A percentile compares a stretch with the other conserved stretches of the same genome.
These are phyloP conservation scores for Masnerella sp. DNA, from an alignment of 2,888 invertebrate genomes.

Conservation along the genomic window DNA sequence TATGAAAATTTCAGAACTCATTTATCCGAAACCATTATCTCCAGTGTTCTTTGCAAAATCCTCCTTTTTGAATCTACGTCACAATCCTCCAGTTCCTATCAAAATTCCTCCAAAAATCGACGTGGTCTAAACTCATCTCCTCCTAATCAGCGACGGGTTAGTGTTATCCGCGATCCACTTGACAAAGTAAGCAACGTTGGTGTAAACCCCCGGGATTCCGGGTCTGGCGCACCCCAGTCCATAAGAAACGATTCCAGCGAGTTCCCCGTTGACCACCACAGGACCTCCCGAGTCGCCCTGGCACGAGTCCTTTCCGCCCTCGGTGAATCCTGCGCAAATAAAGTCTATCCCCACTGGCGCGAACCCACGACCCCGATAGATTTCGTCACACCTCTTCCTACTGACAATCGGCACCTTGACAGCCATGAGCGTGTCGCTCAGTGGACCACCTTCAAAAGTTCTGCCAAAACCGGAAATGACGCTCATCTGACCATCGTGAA, in stretches of 20 bases:
- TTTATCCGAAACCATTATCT: no score
- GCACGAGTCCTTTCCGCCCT: conserved; percentile 50
- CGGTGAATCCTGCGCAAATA: conserved; percentile 31
- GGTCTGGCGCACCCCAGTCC: conserved; percentile 42
- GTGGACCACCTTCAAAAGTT: conserved; percentile 3
- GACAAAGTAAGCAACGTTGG: conserved; percentile 22
- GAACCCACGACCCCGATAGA: conserved; percentile 67
- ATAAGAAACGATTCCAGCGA: conserved; percentile 52
- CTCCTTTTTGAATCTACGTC: no score
- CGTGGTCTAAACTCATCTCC: no score
- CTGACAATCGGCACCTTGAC: conserved; percentile 80
- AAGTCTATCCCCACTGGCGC: conserved; percentile 1
- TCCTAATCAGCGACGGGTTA: no score
- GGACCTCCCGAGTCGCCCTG: conserved; percentile 58
- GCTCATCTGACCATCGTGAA: conserved; percentile 21
- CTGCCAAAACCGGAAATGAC: conserved; percentile 50
- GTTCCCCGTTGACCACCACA: conserved; percentile 17
- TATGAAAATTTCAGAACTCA: no score
- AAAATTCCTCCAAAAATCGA: no score
- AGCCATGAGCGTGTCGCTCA: conserved; percentile 60
- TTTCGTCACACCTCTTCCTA: conserved; percentile 76
- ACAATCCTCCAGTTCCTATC: no score
- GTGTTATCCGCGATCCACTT: conserved; percentile 40
- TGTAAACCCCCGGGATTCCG: conserved; percentile 42
- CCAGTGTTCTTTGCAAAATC: no score